Conservation (phyloP, 2,113 vertebrate genomes). For the Cyrtonyx montezumae region DNA sequence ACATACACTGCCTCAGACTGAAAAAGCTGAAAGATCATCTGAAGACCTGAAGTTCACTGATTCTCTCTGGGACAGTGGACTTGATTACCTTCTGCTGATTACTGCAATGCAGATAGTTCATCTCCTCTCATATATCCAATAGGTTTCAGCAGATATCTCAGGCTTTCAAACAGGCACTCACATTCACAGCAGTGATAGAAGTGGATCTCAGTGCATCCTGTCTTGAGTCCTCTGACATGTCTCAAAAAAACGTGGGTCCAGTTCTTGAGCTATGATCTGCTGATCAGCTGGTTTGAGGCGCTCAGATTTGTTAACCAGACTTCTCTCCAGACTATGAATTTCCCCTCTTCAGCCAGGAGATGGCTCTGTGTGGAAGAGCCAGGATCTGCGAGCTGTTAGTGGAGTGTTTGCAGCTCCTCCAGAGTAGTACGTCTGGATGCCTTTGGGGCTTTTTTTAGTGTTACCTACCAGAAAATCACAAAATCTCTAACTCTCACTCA, state of each 20-base stretch:
- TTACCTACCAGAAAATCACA: not conserved
- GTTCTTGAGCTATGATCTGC: not conserved
- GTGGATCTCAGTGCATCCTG: not conserved
- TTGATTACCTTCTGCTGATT: not conserved
- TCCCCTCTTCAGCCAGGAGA: not conserved
- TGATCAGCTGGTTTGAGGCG: not conserved
- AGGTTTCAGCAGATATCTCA: not conserved
- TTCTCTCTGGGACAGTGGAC: not conserved
- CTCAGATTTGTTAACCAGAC: not conserved
- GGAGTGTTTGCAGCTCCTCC: not conserved
- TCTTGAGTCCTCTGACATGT: not conserved
- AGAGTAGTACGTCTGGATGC: fast-evolving
- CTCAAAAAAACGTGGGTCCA: not conserved
- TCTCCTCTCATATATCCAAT: not conserved
- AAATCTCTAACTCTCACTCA: not conserved
- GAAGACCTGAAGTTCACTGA: not conserved
- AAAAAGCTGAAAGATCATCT: not conserved
- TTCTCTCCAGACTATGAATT: fast-evolving
- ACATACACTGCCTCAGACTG: not conserved
- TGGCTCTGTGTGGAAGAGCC: not conserved
- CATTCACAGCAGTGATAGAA: not conserved
- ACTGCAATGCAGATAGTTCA: not conserved
- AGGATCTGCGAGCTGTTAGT: fast-evolving
- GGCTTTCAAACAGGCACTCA: not conserved
- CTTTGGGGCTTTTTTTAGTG: not conserved